Percentiles rank a stretch among this genome's conserved stretches.
Evolutionary conservation across 2,797 vertebrate genomes (phyloP).

Genomic region (Coilia nasus): DNA sequence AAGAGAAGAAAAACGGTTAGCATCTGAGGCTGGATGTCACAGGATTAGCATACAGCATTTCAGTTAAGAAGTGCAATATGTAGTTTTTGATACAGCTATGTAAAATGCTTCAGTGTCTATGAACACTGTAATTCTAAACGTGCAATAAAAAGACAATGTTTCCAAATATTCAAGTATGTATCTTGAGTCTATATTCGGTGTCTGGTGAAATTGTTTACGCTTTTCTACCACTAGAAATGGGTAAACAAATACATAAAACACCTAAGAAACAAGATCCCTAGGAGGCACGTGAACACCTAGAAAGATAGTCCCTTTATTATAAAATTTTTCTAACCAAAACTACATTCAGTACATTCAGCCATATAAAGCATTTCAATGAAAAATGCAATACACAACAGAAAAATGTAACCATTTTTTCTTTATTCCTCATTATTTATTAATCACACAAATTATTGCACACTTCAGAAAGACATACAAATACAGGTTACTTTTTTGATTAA

Average conservation of each 20-base stretch:
- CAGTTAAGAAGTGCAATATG: neutral
- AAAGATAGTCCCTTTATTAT: neutral
- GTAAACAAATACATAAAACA: neutral
- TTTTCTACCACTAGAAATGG: neutral
- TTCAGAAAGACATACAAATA: constrained; percentile 17
- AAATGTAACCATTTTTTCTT: neutral
- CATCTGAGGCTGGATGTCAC: neutral
- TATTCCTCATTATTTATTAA: neutral
- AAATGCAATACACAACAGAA: neutral
- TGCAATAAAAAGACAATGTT: neutral
- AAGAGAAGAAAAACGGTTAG: neutral
- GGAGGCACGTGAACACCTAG: neutral
- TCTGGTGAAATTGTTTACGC: neutral
- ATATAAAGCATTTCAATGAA: neutral
- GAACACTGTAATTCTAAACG: constrained; percentile 8
- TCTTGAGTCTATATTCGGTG: neutral
- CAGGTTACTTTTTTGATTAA: neutral
- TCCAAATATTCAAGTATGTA: neutral
- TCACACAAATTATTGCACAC: neutral
- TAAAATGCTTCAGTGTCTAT: constrained; percentile 8
- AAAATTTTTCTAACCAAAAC: constrained; percentile 2
- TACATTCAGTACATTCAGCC: neutral
- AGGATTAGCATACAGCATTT: neutral
- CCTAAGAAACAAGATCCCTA: neutral
- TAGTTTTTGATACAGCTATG: neutral